phyloP scores from a whole-genome alignment of 2,888 invertebrate genomes.

The Protodeltote pygarga region DNA sequence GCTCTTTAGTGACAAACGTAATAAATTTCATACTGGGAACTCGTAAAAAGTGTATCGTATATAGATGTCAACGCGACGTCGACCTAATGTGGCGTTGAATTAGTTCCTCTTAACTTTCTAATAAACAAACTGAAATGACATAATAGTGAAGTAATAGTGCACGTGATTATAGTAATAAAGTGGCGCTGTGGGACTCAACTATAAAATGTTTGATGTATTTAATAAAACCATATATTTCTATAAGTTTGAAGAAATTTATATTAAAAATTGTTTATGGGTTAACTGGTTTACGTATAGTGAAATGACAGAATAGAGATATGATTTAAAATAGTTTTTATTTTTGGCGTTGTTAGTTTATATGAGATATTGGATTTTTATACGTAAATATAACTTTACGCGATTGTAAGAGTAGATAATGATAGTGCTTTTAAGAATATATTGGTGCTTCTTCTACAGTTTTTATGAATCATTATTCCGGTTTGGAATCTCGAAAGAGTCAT shows the following conservation, averaged over 20 bases:
- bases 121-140: slow-evolving; percentile 69
- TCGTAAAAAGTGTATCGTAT: slow-evolving; percentile 77
- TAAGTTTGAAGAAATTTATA: slow-evolving; percentile 8
- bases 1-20: slow-evolving; percentile 71
- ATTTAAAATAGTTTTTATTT: too few relatives aligned
- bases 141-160: slow-evolving; percentile 51
- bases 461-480: too few relatives aligned
- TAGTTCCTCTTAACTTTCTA: slow-evolving; percentile 70
- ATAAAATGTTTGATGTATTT: slow-evolving; percentile 27
- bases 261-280: slow-evolving; percentile 19
- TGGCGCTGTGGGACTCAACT: slow-evolving; percentile 17
- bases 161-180: slow-evolving; percentile 49
- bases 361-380: too few relatives aligned
- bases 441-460: too few relatives aligned
- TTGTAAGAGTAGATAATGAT: too few relatives aligned
- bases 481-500: too few relatives aligned
- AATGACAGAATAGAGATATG: too few relatives aligned
- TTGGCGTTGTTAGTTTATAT: too few relatives aligned
- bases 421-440: too few relatives aligned
- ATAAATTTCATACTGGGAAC: slow-evolving; percentile 74
- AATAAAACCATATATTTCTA: slow-evolving; percentile 21
- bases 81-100: slow-evolving; percentile 75
- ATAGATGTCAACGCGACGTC: slow-evolving; percentile 69
- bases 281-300: slow-evolving; percentile 16
- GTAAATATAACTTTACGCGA: too few relatives aligned